Conservation (phyloP, 2,888 invertebrate species). For the Microctonus aethiopoides region DNA sequence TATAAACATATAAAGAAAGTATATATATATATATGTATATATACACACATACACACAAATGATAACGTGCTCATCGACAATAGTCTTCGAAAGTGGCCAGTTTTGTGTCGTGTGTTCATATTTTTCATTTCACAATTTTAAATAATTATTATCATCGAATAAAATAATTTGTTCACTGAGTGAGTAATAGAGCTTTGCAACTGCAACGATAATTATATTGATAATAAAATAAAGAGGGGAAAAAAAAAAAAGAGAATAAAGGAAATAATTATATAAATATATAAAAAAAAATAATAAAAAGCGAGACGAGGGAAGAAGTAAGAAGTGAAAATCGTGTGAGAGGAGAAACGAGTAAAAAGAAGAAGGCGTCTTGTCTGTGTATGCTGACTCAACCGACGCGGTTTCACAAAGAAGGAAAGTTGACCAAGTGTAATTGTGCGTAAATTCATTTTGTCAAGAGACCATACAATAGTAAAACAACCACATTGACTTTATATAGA, state of each 20-base stretch:
- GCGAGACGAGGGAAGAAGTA: not conserved
- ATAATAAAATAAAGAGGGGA: not conserved
- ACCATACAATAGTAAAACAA: not conserved
- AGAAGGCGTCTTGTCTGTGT: constrained; percentile 2
- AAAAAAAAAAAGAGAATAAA: not conserved
- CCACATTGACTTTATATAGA: too few species aligned
- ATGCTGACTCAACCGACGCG: constrained; percentile 15
- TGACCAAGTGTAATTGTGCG: constrained; percentile 37
- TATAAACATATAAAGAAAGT: not conserved
- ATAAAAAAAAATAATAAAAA: too few species aligned
- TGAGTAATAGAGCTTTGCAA: not conserved
- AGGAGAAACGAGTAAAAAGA: constrained; percentile 18
- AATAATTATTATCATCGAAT: constrained; percentile 9
- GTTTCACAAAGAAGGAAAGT: constrained; percentile 35
- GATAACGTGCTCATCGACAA: constrained; percentile 19
- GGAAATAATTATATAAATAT: too few species aligned
- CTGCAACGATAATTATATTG: not conserved
- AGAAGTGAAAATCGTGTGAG: constrained; percentile 10
- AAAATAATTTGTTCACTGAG: not conserved
- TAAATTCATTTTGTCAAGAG: constrained; percentile 6
- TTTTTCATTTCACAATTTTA: not conserved
- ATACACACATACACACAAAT: not conserved
- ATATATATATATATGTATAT: not conserved
- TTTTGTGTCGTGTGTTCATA: constrained; percentile 47
- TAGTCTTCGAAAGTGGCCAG: constrained; percentile 50